These are phyloP conservation scores for Rhyacichthys aspro DNA, from an alignment of 2,797 vertebrate genomes.

Conservation along the genomic window DNA sequence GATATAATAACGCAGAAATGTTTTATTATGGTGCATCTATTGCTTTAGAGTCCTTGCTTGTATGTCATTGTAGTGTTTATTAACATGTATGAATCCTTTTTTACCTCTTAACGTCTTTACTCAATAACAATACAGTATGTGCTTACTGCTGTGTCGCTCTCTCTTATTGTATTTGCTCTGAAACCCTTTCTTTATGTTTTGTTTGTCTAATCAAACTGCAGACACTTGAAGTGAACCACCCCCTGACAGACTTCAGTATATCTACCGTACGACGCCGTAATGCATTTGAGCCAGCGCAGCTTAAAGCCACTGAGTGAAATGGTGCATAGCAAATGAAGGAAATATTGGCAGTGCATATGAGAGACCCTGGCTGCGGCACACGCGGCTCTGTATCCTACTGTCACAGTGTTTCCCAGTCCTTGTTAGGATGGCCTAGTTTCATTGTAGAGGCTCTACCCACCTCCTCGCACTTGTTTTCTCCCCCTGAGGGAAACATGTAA, in stretches of 20 bases:
- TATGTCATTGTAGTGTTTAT: no score
- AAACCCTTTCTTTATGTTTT: neutral
- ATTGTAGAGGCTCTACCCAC: conserved; percentile 60
- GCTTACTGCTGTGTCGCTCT: no score
- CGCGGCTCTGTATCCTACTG: conserved; percentile 48
- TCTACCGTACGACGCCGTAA: conserved; percentile 29
- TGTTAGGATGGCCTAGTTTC: conserved; percentile 77
- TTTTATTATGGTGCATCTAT: no score
- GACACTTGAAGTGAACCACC: conserved; percentile 9
- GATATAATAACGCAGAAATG: no score
- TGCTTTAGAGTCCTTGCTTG: no score
- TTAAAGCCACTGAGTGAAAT: conserved; percentile 54
- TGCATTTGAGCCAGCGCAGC: conserved; percentile 39
- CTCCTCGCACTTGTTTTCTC: conserved; percentile 57
- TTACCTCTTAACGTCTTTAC: no score
- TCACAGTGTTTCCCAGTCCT: conserved; percentile 62
- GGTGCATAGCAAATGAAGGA: conserved; percentile 62
- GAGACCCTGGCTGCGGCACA: conserved; percentile 46
- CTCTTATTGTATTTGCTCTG: neutral
- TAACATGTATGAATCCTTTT: no score
- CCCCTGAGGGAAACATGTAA: conserved; percentile 56
- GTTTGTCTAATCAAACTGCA: conserved; percentile 22
- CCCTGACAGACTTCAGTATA: conserved; percentile 11
- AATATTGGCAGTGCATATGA: conserved; percentile 53
- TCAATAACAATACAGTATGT: no score